Base-by-base conservation (phyloP, 2,888 invertebrate species). In the Tillus elongatus region DNA sequence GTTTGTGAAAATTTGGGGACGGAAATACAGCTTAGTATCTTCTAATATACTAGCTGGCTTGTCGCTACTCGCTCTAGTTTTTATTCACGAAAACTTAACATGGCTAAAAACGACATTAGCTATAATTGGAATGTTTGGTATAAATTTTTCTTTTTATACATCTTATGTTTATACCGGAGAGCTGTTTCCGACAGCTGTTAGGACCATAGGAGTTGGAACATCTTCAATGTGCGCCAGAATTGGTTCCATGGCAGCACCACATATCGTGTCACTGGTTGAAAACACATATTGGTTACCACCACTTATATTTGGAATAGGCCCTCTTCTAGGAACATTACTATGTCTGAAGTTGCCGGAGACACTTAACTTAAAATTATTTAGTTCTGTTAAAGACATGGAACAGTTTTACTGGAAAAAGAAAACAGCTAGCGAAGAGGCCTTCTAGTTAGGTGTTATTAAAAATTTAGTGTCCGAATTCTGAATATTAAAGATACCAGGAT, bases 131-230 rank as follows among this genome's bases (percentile, higher is more conserved):
- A 79, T 90, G 43, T 81, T 85, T 55, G 86, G 88, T 8, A 78
- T 86, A 63, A 82, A 86, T 11, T 76, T 88, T 28, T 76, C 82
- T 1, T 93, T 91, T 58, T 84, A 88, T 2, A 83, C 85, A 2
- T 83, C 84, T 3, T 92, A 91, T 60, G 73, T 92, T 10, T 92
- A 84, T 61, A 83, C 85, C 1, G 87, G 88, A 0, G 92, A 92
- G 64, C 61, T 90, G 9, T 91, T 89, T 60, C 92, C 92, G 0
- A 92, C 92, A 0, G 82, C 89, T 2, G 80, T 90, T 0, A 73
- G 92, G 15, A 91, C 90, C 56, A 79, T 84, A 27, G 91, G 88
- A 0, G 79, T 92, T 37, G 92, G 92, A 1, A 69, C 84, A 2
- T 80, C 87, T 15, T 91, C 90, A 0, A 85, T 88, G 69, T 76